Evolutionary conservation across 2,113 vertebrate species (phyloP).

Genomic region (Oenanthe oenanthe): DNA sequence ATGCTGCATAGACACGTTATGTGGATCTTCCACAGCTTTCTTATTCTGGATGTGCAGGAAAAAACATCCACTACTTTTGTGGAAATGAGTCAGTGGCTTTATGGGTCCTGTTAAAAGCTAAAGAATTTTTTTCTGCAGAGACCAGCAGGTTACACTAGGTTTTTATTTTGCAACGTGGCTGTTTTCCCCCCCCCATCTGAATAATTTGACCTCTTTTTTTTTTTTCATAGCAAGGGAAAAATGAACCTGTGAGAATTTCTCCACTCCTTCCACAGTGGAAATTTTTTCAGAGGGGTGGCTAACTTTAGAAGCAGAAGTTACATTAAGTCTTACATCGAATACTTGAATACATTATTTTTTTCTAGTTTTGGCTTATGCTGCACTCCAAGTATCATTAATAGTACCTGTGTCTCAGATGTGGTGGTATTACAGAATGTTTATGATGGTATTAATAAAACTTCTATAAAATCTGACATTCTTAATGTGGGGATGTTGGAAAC

Average conservation of each 20-base stretch:
- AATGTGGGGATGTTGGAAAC: neutral
- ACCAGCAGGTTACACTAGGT: neutral
- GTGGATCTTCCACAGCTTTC: neutral
- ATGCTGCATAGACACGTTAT: neutral
- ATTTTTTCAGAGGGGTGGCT: neutral
- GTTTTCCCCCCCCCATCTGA: neutral
- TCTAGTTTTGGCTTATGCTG: neutral
- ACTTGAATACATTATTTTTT: neutral
- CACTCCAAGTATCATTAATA: neutral
- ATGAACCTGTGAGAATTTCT: neutral
- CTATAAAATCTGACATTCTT: neutral
- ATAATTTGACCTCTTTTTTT: neutral
- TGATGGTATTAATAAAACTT: neutral
- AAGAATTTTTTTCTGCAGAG: neutral
- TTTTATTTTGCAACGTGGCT: neutral
- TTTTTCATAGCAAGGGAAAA: neutral
- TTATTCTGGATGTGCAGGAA: neutral
- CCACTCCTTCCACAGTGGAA: neutral
- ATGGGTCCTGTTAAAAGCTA: neutral
- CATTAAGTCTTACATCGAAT: fast-evolving
- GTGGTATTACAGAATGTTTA: neutral
- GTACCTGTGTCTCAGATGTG: neutral
- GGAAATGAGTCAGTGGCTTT: neutral
- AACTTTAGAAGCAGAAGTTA: neutral
- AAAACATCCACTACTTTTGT: neutral